phyloP scores from a whole-genome alignment of 64 coral and sea anemone genomes.

The Actinia tenebrosa region DNA sequence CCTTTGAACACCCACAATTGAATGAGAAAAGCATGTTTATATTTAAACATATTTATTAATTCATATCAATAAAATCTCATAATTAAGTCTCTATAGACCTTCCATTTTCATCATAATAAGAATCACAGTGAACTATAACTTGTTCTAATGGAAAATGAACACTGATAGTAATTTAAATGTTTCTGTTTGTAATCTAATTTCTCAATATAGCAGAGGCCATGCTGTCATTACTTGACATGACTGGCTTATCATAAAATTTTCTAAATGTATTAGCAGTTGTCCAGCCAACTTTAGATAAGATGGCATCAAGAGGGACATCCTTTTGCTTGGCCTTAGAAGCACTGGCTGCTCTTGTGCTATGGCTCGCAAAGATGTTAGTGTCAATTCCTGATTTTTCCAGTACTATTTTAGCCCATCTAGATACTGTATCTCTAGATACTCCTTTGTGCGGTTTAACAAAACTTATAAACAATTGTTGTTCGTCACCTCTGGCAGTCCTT shows the following conservation, averaged over 20 bases:
- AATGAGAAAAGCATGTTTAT: not conserved
- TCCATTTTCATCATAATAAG: not conserved
- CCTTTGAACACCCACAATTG: conserved; percentile 33
- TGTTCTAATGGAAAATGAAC: not conserved
- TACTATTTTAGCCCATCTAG: conserved; percentile 39
- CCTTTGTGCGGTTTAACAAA: conserved; percentile 25
- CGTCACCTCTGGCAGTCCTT: conserved; percentile 10
- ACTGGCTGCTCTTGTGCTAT: conserved; percentile 49
- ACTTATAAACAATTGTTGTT: conserved; percentile 46
- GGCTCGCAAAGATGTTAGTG: conserved; percentile 22
- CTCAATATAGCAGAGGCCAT: conserved; percentile 47
- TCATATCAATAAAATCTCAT: not conserved
- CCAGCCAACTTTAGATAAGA: conserved; percentile 28
- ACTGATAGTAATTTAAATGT: not conserved
- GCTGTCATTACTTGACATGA: conserved; percentile 15
- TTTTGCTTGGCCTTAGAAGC: conserved; percentile 25
- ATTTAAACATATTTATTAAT: not conserved
- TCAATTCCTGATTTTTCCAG: conserved; percentile 34
- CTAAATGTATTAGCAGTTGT: conserved; percentile 28
- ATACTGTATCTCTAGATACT: conserved; percentile 25
- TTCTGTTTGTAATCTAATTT: conserved; percentile 5
- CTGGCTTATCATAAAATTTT: conserved; percentile 35
- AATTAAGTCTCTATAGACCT: not conserved
- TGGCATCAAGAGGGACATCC: conserved; percentile 15
- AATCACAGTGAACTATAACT: not conserved